phyloP scores from a whole-genome alignment of 2,888 invertebrate genomes.

The Leptothorax acervorum region DNA sequence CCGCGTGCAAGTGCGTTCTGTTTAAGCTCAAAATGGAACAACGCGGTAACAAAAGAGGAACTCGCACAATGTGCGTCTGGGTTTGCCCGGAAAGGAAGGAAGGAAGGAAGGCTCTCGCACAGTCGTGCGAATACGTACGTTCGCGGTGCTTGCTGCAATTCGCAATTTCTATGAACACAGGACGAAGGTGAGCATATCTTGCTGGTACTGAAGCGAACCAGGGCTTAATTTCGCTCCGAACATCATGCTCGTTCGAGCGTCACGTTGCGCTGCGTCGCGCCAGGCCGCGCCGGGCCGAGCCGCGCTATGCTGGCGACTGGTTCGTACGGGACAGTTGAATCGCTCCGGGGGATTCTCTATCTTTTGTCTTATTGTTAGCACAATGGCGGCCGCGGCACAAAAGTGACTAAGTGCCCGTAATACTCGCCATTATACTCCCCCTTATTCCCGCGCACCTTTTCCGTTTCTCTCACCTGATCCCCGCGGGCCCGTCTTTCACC shows the following conservation, averaged over 20 bases:
- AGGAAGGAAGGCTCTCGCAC: slow-evolving; percentile 36
- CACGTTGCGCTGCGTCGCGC: slow-evolving; percentile 62
- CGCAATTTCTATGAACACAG: slow-evolving; percentile 26
- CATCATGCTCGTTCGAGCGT: slow-evolving; percentile 62
- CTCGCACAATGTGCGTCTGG: slow-evolving; percentile 68
- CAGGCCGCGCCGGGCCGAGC: slow-evolving; percentile 25
- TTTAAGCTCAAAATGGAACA: slow-evolving; percentile 76
- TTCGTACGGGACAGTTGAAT: slow-evolving; percentile 79
- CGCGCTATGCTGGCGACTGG: slow-evolving; percentile 44
- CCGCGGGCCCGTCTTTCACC: slow-evolving; percentile 42
- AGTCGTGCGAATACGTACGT: slow-evolving; percentile 39
- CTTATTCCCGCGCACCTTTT: slow-evolving; percentile 57
- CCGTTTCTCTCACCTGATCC: slow-evolving; percentile 54
- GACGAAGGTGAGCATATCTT: slow-evolving; percentile 51
- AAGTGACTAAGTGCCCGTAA: slow-evolving; percentile 84
- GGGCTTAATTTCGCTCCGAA: slow-evolving; percentile 41
- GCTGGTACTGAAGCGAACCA: slow-evolving; percentile 46
- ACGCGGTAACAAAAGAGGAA: slow-evolving; percentile 76
- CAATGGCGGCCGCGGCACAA: slow-evolving; percentile 81
- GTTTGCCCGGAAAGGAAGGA: slow-evolving; percentile 49
- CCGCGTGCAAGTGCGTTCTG: slow-evolving; percentile 51
- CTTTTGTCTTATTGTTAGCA: slow-evolving; percentile 80
- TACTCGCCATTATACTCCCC: slow-evolving; percentile 81
- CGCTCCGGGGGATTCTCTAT: slow-evolving; percentile 81
- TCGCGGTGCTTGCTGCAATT: slow-evolving; percentile 45